Base-by-base conservation (phyloP, 2,797 vertebrate species). In the Phalloptychus januarius region DNA sequence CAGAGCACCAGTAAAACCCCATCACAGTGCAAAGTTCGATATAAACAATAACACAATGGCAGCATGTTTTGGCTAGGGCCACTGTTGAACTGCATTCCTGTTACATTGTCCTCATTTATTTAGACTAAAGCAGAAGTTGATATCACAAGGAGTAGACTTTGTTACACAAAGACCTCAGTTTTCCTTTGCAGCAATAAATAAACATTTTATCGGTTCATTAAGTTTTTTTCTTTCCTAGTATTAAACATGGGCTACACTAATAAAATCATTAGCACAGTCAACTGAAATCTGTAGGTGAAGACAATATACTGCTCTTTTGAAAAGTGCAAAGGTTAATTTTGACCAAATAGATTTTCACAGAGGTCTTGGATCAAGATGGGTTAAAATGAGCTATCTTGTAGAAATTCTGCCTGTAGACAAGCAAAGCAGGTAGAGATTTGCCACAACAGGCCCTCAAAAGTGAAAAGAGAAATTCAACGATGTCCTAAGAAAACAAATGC, bases 31-130 rank as follows among this genome's bases (percentile, higher is more conserved):
- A 7, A 61, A 46, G 33, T 77, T 76, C 58, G 48, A 73, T 13
- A 28, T 72, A 83, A 88, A 86, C 81, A 89, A 83, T 72, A 81
- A 71, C 31, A 78, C 20, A 83, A 44, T 61, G 52, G 56, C 12
- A 31, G 11, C 65, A 78, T 87, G 71, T 80, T 87, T 87, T 77
- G 81, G 52, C 78, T 69, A 12, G 25, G 12, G 46, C 25, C 0
- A 40, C 69, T 25, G 71, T 44, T 74, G 3, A 38, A 74, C 38
- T 5, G 23, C 72, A 72, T 78, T 83, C 77, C 84, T 79, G 58
- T 77, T 69, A 61, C 42, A 72, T 76, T 78, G 71, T 81, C n/a
- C 38, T 10, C 25, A 10, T 78, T 65, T 75, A n/a, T 79, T 79
- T 71, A 42, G 63, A 65, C 83, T 76, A n/a, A 5, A 40, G 6